Evolutionary conservation across 2,113 vertebrate genomes (phyloP).

Genomic region (Myotis lucifugus): DNA sequence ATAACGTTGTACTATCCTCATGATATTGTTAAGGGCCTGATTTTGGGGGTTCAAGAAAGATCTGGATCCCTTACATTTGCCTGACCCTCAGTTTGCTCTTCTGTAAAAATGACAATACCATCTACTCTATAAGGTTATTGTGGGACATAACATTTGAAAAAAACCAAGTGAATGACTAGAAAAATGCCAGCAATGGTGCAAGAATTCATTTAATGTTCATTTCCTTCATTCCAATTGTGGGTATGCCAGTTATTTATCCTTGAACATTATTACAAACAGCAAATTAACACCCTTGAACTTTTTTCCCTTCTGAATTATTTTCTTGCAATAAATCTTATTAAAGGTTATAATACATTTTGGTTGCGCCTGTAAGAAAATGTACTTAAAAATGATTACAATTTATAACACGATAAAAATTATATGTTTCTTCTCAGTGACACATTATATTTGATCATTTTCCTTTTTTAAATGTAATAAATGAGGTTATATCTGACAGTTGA

Average conservation of each 20-base stretch:
- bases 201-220: neutral
- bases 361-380: neutral
- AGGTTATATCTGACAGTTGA: neutral
- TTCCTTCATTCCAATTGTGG: neutral
- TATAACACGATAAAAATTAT: neutral
- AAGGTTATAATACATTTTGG: neutral
- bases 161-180: neutral
- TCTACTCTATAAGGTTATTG: neutral
- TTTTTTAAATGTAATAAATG: neutral
- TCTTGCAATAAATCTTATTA: neutral
- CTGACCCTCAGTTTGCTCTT: neutral
- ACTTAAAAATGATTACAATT: neutral
- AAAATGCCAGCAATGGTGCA: neutral
- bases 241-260: neutral
- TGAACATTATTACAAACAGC: neutral
- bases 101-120: neutral
- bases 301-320: neutral
- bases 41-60: neutral
- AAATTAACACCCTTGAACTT: neutral
- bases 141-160: neutral
- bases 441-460: neutral
- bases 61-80: neutral
- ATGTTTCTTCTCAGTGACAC: neutral
- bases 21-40: neutral
- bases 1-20: neutral